Percentiles rank a stretch among this genome's conserved stretches.
Conservation (phyloP, 2,113 vertebrate genomes). For the Caloenas nicobarica region DNA sequence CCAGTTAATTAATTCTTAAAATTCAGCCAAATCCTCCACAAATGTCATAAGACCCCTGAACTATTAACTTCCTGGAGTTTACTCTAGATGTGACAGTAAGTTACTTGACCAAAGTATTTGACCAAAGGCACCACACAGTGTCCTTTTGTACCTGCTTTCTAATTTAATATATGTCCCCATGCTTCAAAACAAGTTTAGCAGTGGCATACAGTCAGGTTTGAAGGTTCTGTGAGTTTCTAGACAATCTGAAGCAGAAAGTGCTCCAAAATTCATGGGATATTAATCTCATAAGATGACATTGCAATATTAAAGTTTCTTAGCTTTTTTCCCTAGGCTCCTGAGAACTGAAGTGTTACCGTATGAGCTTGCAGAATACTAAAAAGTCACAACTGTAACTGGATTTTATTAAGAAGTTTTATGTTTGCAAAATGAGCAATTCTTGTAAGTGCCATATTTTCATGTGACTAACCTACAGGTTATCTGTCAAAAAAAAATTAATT, state of each 20-base stretch:
- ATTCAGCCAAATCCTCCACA: not conserved
- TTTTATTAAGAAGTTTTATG: not conserved
- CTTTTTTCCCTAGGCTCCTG: not conserved
- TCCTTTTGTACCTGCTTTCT: not conserved
- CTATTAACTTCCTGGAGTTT: not conserved
- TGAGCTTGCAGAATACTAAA: not conserved
- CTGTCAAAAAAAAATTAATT: not conserved
- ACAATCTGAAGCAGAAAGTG: not conserved
- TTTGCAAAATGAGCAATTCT: slow-evolving; percentile 11
- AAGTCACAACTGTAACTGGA: not conserved
- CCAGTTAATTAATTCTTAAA: not conserved
- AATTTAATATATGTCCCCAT: not conserved
- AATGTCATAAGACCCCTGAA: not conserved
- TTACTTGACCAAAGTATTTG: not conserved
- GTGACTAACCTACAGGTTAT: not conserved
- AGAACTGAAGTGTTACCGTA: not conserved
- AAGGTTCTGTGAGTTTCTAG: not conserved
- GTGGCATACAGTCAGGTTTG: not conserved
- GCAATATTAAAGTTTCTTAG: not conserved
- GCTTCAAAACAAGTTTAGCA: not conserved
- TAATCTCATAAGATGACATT: not conserved
- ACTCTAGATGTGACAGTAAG: not conserved
- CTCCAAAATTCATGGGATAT: not conserved
- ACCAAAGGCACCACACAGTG: too few relatives aligned
- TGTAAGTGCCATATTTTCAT: not conserved